Evolutionary conservation across 2,888 invertebrate genomes (phyloP), one percentile per base, ranked within the genome.

Genomic region (Miltochrista miniata): DNA sequence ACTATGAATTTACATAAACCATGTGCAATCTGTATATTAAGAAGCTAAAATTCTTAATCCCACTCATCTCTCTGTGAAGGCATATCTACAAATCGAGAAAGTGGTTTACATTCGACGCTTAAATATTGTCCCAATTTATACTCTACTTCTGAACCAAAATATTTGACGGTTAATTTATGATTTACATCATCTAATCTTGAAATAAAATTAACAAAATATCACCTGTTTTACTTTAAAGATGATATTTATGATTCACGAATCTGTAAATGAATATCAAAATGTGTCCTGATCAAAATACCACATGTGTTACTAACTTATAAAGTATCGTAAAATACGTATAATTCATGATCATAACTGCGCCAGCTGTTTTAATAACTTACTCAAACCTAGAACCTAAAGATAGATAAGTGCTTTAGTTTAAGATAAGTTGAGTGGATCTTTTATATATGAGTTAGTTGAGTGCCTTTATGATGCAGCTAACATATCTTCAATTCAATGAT

Each of bases 261-360:
- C 14, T 44, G 38, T 38, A 43, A 18, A 12, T 12, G 11, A 33
- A 10, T 15, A 35, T 41, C 40, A 39, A 48, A 42, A 24, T 57
- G 40, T 40, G n/a, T n/a, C n/a, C n/a, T n/a, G n/a, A 35, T 41
- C 40, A 39, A 48, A 42, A 24, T 57, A 37, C 37, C 29, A 39
- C 35, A 13, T 49, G 43, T 57, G 54, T 52, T 51, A 58, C 45
- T 12, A 45, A 15, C 54, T 24, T 37, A 33, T 45, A 47, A 62
- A 66, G 54, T 54, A 66, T 58, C 49, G 49, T 50, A 41, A 50
- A 48, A 18, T 24, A 44, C 33, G 38, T 34, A 29, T 38, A 29
- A 44, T 44, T 38, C 39, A 44, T 44, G 34, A 24, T 24, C 18
- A 24, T 24, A 24, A 24, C 2, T 24, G 18, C 15, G 42, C 42